phyloP scores from a whole-genome alignment of 2,888 invertebrate genomes.

The Tiliacea aurago region DNA sequence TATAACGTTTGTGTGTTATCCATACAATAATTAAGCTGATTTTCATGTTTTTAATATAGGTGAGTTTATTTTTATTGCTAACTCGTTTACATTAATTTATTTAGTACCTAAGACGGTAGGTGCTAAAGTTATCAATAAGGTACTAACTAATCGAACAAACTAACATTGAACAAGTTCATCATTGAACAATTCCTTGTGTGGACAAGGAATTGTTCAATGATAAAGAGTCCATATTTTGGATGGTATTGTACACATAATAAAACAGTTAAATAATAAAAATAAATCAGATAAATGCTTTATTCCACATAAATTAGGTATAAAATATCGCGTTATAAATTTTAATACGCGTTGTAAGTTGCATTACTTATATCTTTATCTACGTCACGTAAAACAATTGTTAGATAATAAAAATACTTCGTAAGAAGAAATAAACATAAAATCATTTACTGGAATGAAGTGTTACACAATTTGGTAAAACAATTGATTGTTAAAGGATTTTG shows the following conservation, averaged over 20 bases:
- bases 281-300: conserved; percentile 56
- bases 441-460: conserved; percentile 61
- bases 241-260: conserved; percentile 30
- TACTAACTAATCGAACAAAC: neutral
- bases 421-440: conserved; percentile 33
- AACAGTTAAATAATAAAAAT: conserved; percentile 49
- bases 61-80: neutral
- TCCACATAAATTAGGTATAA: conserved; percentile 21
- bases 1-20: neutral
- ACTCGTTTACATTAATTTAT: neutral
- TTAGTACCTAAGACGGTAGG: neutral
- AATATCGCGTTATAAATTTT: conserved; percentile 21
- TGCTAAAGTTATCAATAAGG: neutral
- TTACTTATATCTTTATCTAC: conserved; percentile 14
- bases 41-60: neutral
- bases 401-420: conserved; percentile 33
- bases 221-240: neutral
- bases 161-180: too few species aligned
- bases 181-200: too few species aligned
- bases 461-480: conserved; percentile 41
- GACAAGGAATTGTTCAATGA: neutral
- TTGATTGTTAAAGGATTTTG: neutral
- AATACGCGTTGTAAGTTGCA: neutral
- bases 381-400: conserved; percentile 33
- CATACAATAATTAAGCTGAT: neutral